Conservation (phyloP, 2,797 vertebrate genomes). For the Scolopax bukidnonensis region DNA sequence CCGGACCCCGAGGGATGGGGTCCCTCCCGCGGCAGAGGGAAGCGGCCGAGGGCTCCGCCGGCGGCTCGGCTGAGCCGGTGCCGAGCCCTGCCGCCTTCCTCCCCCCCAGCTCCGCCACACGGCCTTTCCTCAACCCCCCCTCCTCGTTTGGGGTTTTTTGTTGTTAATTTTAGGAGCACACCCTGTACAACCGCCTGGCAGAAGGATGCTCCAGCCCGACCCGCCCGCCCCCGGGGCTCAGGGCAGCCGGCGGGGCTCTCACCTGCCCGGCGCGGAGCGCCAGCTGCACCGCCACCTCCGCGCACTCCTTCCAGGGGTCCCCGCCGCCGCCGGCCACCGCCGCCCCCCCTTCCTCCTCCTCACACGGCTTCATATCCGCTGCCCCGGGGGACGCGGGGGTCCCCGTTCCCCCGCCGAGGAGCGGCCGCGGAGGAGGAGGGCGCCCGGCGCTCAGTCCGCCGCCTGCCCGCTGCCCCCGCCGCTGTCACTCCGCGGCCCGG, state of each 20-base stretch:
- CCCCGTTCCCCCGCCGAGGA: neutral
- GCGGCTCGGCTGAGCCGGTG: neutral
- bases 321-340: neutral
- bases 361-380: constrained; percentile 67
- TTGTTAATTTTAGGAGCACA: neutral
- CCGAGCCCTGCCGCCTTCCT: neutral
- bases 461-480: neutral
- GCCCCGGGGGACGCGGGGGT: neutral
- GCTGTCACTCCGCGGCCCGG: constrained; percentile 18
- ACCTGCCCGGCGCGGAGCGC: constrained; percentile 85
- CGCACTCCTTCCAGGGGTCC: constrained; percentile 81
- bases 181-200: neutral
- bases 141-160: neutral
- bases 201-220: neutral
- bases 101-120: neutral
- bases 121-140: neutral
- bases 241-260: constrained; percentile 15
- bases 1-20: neutral
- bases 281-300: constrained; percentile 81
- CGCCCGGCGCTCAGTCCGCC: neutral
- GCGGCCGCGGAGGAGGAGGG: neutral
- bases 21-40: neutral
- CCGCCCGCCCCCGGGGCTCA: too few species aligned
- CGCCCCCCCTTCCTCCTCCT: neutral
- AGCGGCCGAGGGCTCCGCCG: neutral